Conservation (phyloP, 2,797 vertebrate species). For the Hippocampus kuda region DNA sequence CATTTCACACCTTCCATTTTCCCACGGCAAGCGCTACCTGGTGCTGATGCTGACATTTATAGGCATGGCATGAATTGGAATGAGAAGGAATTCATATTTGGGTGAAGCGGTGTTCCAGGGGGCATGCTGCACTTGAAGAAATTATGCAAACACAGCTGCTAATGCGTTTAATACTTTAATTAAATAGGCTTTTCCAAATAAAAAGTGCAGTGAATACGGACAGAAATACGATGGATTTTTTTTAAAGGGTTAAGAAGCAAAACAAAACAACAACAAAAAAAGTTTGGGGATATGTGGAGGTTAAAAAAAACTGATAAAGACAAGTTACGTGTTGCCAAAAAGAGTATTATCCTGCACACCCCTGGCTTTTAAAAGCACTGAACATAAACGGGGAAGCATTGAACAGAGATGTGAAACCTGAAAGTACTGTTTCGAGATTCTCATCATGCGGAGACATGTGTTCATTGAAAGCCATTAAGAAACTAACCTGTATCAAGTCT, state of each 20-base stretch:
- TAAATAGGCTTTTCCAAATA: constrained; percentile 31
- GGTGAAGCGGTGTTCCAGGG: constrained; percentile 9
- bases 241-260: neutral
- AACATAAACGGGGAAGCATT: constrained; percentile 23
- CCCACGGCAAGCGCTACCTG: constrained; percentile 14
- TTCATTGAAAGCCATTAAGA: constrained; percentile 29
- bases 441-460: constrained; percentile 17
- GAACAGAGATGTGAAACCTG: constrained; percentile 14
- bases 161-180: constrained; percentile 49
- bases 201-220: constrained; percentile 35
- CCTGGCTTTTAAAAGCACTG: constrained; percentile 6
- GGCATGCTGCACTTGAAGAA: constrained; percentile 17
- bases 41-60: constrained; percentile 25
- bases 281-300: constrained; percentile 8
- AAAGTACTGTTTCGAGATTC: constrained; percentile 16
- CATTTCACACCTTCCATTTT: neutral
- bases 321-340: constrained; percentile 1
- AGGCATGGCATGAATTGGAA: constrained; percentile 28
- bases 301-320: constrained; percentile 10
- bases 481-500: constrained; percentile 22
- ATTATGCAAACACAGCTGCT: constrained; percentile 41
- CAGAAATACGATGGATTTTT: neutral
- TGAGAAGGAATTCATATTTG: constrained; percentile 45
- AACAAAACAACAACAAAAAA: constrained; percentile 10
- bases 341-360: constrained; percentile 16